A percentile compares a stretch with the other conserved stretches of the same genome.
These are phyloP conservation scores for Petrocephalus microphthalmus DNA, from an alignment of 2,113 vertebrate genomes.

Conservation along the genomic window DNA sequence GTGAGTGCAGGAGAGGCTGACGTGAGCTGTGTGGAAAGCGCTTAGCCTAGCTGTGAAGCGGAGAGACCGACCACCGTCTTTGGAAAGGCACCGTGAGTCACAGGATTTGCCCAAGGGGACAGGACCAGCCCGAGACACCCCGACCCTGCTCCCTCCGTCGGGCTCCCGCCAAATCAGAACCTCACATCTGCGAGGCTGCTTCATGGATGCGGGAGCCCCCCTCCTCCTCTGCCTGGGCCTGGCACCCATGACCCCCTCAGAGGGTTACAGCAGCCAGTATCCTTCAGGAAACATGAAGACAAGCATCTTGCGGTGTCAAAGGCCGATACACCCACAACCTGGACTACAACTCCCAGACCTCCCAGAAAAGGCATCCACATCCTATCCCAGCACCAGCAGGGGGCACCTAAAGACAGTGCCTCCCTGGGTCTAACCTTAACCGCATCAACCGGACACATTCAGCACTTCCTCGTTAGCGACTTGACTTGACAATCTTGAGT, in stretches of 20 bases:
- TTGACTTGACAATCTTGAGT: neutral
- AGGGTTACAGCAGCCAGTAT: neutral
- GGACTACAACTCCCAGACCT: neutral
- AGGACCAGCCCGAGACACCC: neutral
- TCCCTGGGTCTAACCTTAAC: neutral
- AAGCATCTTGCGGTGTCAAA: neutral
- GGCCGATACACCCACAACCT: neutral
- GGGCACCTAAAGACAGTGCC: neutral
- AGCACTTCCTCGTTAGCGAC: neutral
- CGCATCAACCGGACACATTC: neutral
- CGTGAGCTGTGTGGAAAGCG: neutral
- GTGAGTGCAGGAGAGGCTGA: neutral
- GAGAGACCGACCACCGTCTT: neutral
- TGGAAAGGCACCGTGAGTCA: neutral
- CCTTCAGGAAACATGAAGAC: neutral
- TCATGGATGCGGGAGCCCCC: neutral
- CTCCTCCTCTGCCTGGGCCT: neutral
- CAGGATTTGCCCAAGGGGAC: neutral
- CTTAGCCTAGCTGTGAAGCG: neutral
- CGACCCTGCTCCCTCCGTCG: neutral
- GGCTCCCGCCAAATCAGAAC: neutral
- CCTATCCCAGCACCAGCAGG: neutral
- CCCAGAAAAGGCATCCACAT: neutral
- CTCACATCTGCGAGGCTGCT: neutral
- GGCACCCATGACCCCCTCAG: neutral